A percentile compares a stretch with the other conserved stretches of the same genome.
These are phyloP conservation scores for Brienomyrus brachyistius DNA, from an alignment of 2,113 vertebrate genomes.

Conservation along the genomic window DNA sequence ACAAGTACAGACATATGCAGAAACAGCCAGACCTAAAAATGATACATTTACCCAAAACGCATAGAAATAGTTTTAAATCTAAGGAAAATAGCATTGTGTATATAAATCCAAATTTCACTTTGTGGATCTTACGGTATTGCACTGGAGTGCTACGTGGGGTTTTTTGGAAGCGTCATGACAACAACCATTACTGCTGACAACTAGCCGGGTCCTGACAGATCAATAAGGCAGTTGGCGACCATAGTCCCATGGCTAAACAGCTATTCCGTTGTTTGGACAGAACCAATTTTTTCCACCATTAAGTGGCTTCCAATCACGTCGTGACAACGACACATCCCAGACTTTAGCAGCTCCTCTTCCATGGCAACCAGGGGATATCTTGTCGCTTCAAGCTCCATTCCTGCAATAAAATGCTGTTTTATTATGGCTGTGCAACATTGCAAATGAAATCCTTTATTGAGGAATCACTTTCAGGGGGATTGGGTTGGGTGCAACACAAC, in stretches of 20 bases:
- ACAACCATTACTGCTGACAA: neutral
- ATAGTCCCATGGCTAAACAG: neutral
- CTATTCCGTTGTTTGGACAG: neutral
- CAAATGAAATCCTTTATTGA: neutral
- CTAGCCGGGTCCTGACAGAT: neutral
- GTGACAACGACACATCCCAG: neutral
- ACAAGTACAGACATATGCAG: neutral
- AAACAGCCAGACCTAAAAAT: neutral
- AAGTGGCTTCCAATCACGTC: neutral
- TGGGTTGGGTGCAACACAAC: neutral
- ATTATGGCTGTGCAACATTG: neutral
- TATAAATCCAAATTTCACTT: neutral
- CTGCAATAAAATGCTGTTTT: neutral
- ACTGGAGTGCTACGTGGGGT: neutral
- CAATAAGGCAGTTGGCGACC: neutral
- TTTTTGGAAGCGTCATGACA: neutral
- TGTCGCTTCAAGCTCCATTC: neutral
- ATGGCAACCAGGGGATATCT: neutral
- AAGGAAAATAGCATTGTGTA: neutral
- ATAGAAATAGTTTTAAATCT: neutral
- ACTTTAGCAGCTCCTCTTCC: neutral
- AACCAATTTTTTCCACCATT: neutral
- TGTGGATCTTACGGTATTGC: neutral
- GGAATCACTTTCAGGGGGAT: neutral
- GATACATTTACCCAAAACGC: neutral